Conservation (phyloP, 1,140 invertebrate genomes). For the Leguminivora glycinivorella region DNA sequence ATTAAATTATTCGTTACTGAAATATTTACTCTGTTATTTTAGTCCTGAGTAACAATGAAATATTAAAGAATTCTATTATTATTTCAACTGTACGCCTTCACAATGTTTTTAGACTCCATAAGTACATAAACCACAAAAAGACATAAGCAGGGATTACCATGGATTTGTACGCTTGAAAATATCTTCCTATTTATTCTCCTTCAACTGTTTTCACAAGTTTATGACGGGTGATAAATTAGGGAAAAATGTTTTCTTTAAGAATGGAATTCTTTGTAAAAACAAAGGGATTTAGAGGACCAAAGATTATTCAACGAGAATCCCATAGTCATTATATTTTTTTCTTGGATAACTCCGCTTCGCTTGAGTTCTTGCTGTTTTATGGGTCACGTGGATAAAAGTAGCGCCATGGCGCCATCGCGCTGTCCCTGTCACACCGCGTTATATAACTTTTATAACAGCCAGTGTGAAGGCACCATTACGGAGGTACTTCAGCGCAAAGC, state of each 20-base stretch:
- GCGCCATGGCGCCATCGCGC: no score
- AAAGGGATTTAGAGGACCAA: not conserved
- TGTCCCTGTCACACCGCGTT: no score
- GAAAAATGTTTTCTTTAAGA: slow-evolving; percentile 31
- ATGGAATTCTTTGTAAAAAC: slow-evolving; percentile 22
- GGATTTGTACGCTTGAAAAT: slow-evolving; percentile 49
- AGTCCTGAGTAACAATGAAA: no score
- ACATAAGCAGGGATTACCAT: slow-evolving; percentile 47
- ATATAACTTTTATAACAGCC: no score
- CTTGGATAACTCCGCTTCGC: not conserved
- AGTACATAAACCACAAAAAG: slow-evolving; percentile 32
- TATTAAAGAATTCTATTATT: not conserved
- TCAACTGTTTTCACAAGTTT: slow-evolving; percentile 49
- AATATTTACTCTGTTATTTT: no score
- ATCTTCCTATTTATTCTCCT: slow-evolving; percentile 46
- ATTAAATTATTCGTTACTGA: no score
- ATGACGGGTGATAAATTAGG: slow-evolving; percentile 32
- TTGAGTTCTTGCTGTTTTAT: no score
- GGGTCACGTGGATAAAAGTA: no score
- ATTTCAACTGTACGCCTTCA: slow-evolving; percentile 1
- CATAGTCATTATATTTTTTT: not conserved
- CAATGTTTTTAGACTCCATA: not conserved
- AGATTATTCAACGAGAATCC: slow-evolving; percentile 4
- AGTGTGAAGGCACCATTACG: no score
- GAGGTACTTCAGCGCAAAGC: no score